These are phyloP conservation scores for Coenonympha arcania DNA, from an alignment of 2,888 invertebrate species.

Conservation along the genomic window DNA sequence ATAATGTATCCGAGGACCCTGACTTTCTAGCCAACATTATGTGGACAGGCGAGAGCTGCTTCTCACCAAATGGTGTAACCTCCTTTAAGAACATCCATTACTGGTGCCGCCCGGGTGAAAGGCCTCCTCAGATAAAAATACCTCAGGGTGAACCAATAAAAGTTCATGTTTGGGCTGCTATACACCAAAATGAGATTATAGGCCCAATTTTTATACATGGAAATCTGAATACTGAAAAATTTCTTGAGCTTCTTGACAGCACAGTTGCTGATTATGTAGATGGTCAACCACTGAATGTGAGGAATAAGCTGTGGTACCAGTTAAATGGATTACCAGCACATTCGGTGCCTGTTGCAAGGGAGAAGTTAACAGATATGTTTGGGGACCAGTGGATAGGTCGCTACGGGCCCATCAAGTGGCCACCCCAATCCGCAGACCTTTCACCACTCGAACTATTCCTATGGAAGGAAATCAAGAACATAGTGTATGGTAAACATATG, in stretches of 20 bases:
- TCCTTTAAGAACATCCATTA: neutral
- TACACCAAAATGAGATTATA: neutral
- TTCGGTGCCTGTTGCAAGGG: neutral
- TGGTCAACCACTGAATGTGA: neutral
- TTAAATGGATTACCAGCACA: neutral
- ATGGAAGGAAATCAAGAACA: neutral
- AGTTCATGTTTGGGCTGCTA: neutral
- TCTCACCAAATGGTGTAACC: neutral
- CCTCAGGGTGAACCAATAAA: neutral
- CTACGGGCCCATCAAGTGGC: neutral
- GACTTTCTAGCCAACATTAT: neutral
- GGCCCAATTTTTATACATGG: neutral
- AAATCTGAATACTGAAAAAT: neutral
- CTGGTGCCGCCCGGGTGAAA: neutral
- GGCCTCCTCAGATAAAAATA: neutral
- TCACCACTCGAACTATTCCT: neutral
- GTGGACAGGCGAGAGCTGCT: slow-evolving; percentile 1
- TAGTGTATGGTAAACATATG: neutral
- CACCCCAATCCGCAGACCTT: neutral
- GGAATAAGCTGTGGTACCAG: neutral
- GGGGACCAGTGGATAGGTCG: slow-evolving; percentile 1
- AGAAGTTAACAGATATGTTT: neutral
- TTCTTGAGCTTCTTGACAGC: neutral
- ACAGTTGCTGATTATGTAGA: neutral
- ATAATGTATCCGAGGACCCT: neutral